phyloP scores from a whole-genome alignment of 2,113 vertebrate genomes.

The Nyctibius bracteatus region DNA sequence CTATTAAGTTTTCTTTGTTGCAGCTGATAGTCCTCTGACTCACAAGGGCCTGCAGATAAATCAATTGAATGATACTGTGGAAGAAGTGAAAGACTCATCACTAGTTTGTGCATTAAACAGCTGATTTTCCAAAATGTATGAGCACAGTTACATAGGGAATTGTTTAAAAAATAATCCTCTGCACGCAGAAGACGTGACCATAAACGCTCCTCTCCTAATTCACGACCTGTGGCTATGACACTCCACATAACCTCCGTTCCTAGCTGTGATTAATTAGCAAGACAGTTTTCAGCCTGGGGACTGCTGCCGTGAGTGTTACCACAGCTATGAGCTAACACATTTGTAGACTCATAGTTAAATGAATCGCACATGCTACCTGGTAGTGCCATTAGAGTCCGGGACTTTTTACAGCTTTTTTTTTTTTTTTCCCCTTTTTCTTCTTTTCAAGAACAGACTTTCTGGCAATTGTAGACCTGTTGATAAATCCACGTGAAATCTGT shows the following conservation, averaged over 20 bases:
- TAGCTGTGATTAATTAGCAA: conserved; percentile 54
- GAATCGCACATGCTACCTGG: conserved; percentile 42
- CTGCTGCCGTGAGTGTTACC: conserved; percentile 27
- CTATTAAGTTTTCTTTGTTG: background rate
- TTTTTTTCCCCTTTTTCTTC: background rate
- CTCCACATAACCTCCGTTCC: conserved; percentile 21
- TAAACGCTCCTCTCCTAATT: conserved; percentile 5
- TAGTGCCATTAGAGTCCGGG: background rate
- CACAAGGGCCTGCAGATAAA: background rate
- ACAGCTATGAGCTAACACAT: conserved; percentile 42
- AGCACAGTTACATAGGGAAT: background rate
- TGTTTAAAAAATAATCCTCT: background rate
- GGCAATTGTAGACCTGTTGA: background rate
- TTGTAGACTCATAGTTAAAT: background rate
- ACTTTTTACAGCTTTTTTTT: background rate
- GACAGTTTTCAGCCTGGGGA: conserved; percentile 21
- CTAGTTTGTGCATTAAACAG: background rate
- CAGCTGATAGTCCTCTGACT: background rate
- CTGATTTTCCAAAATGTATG: background rate
- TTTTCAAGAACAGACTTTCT: background rate
- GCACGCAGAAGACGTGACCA: background rate
- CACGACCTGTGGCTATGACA: conserved; percentile 21
- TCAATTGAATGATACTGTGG: background rate
- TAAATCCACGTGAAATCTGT: background rate
- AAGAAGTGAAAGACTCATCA: background rate